Evolutionary conservation across 2,797 vertebrate species (phyloP), one percentile per base, ranked within the genome.

Genomic region (Amniataba percoides): DNA sequence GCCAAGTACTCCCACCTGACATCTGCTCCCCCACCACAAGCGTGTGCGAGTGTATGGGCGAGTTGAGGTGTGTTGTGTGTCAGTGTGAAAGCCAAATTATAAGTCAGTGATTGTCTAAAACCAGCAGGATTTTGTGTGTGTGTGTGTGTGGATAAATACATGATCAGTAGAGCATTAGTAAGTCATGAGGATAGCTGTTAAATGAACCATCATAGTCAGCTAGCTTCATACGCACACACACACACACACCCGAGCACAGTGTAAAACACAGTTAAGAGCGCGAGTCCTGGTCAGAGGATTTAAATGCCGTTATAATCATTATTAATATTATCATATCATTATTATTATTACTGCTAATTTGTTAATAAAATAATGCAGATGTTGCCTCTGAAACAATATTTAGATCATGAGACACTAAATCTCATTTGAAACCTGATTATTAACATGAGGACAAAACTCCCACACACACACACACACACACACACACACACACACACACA

Each of bases 1-100:
- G 87, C 84, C 83, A 82, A 90, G 46, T 70, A 4, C 82, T 84
- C 87, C 91, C 87, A 93, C 89, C 84, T 85, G 87, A 84, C 87
- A 89, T 82, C 83, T 90, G 90, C 81, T 84, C 12, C 71, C 61
- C 59, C 60, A 39, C 55, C 71, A 71, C 5, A 40, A 72, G 51
- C 3, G 34, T 23, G 48, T 27, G 69, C 16, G 62, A 43, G 45
- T 40, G 55, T 59, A 39, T n/a, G 59, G 51, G 48, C 21, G 45
- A 31, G 69, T 43, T 25, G 72, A 66, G 36, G 65, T 61, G 69
- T n/a, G 71, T 45, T 36, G 25, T 49, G 51, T n/a, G 67, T 80
- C 16, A 49, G 21, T 51, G 67, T 18, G 0, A 42, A 68, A 77
- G 55, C 57, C 55, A 81, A 81, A 76, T 68, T 45, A 49, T 14